Base-by-base conservation (phyloP, 1,140 invertebrate species). In the Drosophila funebris region DNA sequence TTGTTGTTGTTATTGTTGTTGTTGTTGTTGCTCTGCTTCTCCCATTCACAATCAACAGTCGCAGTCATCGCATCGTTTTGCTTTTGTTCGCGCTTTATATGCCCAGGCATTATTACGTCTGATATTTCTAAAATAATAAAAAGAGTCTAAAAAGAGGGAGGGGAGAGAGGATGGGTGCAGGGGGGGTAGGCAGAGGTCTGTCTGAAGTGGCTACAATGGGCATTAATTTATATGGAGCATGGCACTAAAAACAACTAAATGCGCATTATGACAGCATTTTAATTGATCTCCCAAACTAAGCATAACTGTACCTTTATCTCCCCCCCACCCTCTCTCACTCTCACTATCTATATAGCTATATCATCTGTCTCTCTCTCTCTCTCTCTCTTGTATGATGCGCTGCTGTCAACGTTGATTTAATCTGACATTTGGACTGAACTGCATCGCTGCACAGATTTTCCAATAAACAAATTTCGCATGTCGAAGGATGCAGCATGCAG, bases 401-500 rank as follows among this genome's bases (percentile, higher is more conserved):
- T 48, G 60, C 56, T 73, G 83, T 67, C 63, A 73, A 67, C 36
- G 57, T 46, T 81, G 78, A 87, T 90, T 64, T 88, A 90, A 90
- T 77, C 82, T 78, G 87, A 87, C 78, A 88, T 79, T 78, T 84
- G 76, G 75, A 83, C 73, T 80, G 36, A 46, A 64, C 83, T 88
- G 83, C 83, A 88, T 88, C 84, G 72, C 69, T 79, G 82, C 78
- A 79, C 78, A 82, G 78, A 90, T 90, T 88, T 90, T 74, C 78
- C 74, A 79, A 90, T 90, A 90, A 90, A 87, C 78, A 90, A 90
- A 90, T 87, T 87, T 82, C 13, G 54, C 56, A 2, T 31, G 29
- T 31, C 29, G 29, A 31, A 33, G 31, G 11, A 33, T 9, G 5
- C 33, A 36, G 2, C 7, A 69, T 33, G 72, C 48, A 76, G 78